Evolutionary conservation across 2,888 invertebrate genomes (phyloP), one percentile per base, ranked within the genome.

Genomic region (Scaptomyza polygonia): DNA sequence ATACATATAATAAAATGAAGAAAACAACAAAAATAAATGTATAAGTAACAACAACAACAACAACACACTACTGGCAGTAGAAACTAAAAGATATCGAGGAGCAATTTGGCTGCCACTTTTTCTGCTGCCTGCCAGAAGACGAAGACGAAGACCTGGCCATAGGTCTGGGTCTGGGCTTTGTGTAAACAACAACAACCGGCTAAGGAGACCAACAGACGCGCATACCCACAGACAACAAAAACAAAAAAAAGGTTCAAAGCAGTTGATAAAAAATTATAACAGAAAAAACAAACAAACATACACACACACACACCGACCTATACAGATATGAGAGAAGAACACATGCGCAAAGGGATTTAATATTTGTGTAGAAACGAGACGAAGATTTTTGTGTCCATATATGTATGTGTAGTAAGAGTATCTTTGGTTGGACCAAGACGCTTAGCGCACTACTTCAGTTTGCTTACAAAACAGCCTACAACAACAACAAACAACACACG

Each of bases 101-200:
- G 88, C 85, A 88, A 86, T 88, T 86, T 86, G 87, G 86, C 86
- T 87, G 86, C 87, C 88, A 87, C 73, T 88, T 81, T 82, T 84
- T 82, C 73, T 59, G 69, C 74, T 79, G 81, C 72, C 77, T 79
- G 70, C 53, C 62, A 39, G 39, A 39, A 39, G 39, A 39, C 39
- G 39, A 39, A 39, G 39, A 39, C 39, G 39, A 16, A 39, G 39
- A 16, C 39, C 39, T 34, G 47, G 56, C 58, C 27, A 59, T 79
- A 59, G 45, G 48, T 67, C 39, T 54, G 49, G 55, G 49, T 45
- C 34, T 57, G 54, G 57, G 71, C 73, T 65, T 70, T 85, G 76
- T 75, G 86, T 81, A 87, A 81, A 82, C 85, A 82, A 72, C 59
- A 34, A 14, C 30, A 32, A 32, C 11, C 36, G 16, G 39, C 16